Evolutionary conservation across 2,797 vertebrate species (phyloP), one percentile per base, ranked within the genome.

Genomic region (Tragopan temminckii): DNA sequence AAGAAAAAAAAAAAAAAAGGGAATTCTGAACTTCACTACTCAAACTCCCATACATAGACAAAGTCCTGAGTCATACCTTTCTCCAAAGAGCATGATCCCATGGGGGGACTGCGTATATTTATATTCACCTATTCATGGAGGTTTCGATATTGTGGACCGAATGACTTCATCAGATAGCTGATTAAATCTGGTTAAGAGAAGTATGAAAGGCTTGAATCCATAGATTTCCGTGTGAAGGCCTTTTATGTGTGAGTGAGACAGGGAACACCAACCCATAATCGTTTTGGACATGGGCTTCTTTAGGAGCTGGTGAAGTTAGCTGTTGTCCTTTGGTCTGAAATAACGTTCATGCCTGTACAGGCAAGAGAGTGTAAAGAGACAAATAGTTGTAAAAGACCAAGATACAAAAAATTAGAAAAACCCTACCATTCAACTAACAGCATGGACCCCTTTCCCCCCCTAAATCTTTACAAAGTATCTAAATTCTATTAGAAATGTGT

Each of bases 231-330:
- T 8, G 23, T 67, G 20, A 74, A 86, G 29, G 50, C 12, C 3
- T 25, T 7, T 68, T 31, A 40, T 21, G 3, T 69, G 19, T 75
- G 21, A 17, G 13, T 62, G 33, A 29, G 70, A 59, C 74, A n/a
- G 9, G 33, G 24, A 78, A 45, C 0, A 0, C 46, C 58, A 62
- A 36, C 18, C n/a, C 13, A 7, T 10, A 12, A 17, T 7, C 52
- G 11, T 12, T 91, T 77, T 48, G 38, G 36, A 42, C 72, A 23
- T 12, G 9, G 35, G 17, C 67, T 93, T 16, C 17, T 72, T 69
- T 35, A 67, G 79, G 29, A 91, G 13, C 7, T 8, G 19, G 14
- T 45, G 63, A 48, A 72, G n/a, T 55, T 18, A 36, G 24, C 18
- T 66, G 31, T 19, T 27, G 1, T 31, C 61, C 20, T 27, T 45